Evolutionary conservation across 1,140 invertebrate genomes (phyloP), one percentile per base, ranked within the genome.

Genomic region (Copidosoma floridanum): DNA sequence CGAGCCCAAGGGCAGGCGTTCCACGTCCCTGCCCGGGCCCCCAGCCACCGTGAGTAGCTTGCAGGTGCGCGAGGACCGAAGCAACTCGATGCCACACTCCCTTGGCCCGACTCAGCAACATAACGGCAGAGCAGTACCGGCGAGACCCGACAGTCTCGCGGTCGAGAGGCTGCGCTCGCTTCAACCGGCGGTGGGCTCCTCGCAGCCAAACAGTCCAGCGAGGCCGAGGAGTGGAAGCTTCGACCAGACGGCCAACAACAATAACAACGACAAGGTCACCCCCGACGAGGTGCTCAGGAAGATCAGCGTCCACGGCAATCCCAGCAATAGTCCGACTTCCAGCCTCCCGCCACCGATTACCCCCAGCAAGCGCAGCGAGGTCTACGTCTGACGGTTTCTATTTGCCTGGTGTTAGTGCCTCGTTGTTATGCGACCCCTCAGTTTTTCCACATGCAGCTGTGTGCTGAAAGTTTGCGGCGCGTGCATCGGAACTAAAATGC

Each of bases 321-420:
- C 72, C 3, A 71, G 59, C 24, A 68, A 63, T 0, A 69, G 68
- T 26, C 48, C 69, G 1, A 21, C 57, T 7, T 48, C 43, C 7
- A 53, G 58, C 14, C 20, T 58, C 0, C 10, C 53, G 7, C 43
- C 47, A 14, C 32, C 65, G 8, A 50, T 66, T 6, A n/a, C 68
- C 3, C 65, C 61, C 4, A 72, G 72, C 50, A 82, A 82, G 58
- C 64, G 82, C 35, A 78, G 79, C 7, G 82, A 83, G 64, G 81
- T 82, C 40, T 83, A 82, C 60, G 82, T 82, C 35, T 83, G 71
- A 75, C 26, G 35, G n/a, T n/a, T n/a, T n/a, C n/a, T n/a, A n/a
- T n/a, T n/a, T n/a, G n/a, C n/a, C n/a, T n/a, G n/a, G n/a, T n/a
- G n/a, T n/a, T n/a, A n/a, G n/a, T n/a, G n/a, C n/a, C n/a, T n/a